These are phyloP conservation scores for Machaerirhynchus nigripectus DNA, from an alignment of 2,113 vertebrate genomes.

Conservation along the genomic window DNA sequence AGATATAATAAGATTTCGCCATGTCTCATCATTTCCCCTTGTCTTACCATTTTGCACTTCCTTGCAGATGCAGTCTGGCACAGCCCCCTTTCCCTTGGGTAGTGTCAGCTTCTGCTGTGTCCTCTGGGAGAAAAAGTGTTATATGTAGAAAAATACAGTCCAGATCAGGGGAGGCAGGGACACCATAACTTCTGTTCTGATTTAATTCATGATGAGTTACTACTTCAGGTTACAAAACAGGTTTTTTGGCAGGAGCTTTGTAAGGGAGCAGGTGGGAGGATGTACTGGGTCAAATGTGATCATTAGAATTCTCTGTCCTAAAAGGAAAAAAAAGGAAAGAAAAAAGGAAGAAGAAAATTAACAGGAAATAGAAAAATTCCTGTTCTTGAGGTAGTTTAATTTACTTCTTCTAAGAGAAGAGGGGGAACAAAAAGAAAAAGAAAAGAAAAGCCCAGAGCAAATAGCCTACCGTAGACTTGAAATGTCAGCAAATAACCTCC, in stretches of 20 bases:
- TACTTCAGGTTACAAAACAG: not conserved
- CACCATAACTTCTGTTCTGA: not conserved
- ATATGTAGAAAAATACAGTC: not conserved
- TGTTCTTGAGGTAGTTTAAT: slow-evolving; percentile 17
- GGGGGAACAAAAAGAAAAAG: not conserved
- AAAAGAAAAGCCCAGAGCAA: not conserved
- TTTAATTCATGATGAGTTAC: not conserved
- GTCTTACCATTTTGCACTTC: not conserved
- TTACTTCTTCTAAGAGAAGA: not conserved
- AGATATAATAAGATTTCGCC: not conserved
- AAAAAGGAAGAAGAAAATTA: slow-evolving; percentile 25
- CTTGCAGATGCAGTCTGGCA: not conserved
- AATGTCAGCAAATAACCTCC: slow-evolving; percentile 3
- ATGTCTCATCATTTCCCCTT: not conserved
- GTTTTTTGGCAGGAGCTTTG: not conserved
- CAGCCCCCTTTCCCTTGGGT: not conserved
- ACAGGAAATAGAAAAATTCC: slow-evolving; percentile 49
- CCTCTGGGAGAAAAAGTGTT: not conserved
- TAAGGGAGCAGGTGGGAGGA: slow-evolving; percentile 33
- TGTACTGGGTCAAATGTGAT: not conserved
- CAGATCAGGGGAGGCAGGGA: not conserved
- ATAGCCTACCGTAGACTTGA: not conserved
- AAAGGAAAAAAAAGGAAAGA: not conserved
- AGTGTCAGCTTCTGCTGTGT: not conserved
- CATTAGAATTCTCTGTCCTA: not conserved